A percentile compares a stretch with the other conserved stretches of the same genome.
These are phyloP conservation scores for Allygus modestus DNA, from an alignment of 2,888 invertebrate genomes.

Conservation along the genomic window DNA sequence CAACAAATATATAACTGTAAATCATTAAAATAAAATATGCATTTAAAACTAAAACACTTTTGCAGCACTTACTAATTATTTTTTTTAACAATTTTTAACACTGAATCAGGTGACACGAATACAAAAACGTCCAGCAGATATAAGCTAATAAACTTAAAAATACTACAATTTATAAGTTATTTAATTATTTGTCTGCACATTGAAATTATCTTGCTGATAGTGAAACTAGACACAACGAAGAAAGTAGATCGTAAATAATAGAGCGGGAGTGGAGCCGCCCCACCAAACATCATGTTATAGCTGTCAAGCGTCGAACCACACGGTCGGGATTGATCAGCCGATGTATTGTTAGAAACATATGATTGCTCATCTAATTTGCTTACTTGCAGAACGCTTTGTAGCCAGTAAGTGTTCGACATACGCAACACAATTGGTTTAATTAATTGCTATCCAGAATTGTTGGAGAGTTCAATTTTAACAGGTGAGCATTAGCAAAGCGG, in stretches of 20 bases:
- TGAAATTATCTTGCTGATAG: no score
- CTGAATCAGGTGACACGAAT: no score
- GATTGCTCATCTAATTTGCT: conserved; percentile 34
- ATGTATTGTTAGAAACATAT: conserved; percentile 6
- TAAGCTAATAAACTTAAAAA: no score
- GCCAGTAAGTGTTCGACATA: conserved; percentile 4
- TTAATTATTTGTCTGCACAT: no score
- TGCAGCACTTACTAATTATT: no score
- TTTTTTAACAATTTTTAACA: no score
- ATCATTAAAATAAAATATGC: no score
- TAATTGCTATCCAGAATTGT: background rate
- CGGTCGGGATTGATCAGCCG: background rate
- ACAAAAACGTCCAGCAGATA: no score
- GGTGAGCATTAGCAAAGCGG: no score
- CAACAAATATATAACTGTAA: no score
- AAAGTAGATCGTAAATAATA: background rate
- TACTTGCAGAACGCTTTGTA: conserved; percentile 41
- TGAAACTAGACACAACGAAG: background rate
- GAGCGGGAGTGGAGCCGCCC: background rate
- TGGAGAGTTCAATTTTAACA: background rate
- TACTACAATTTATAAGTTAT: no score
- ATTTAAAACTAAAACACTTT: no score
- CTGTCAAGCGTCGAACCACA: background rate
- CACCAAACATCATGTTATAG: conserved; percentile 13
- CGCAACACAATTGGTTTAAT: conserved; percentile 22